Conservation (phyloP, 2,113 vertebrate genomes). For the Prietella phreatophila region DNA sequence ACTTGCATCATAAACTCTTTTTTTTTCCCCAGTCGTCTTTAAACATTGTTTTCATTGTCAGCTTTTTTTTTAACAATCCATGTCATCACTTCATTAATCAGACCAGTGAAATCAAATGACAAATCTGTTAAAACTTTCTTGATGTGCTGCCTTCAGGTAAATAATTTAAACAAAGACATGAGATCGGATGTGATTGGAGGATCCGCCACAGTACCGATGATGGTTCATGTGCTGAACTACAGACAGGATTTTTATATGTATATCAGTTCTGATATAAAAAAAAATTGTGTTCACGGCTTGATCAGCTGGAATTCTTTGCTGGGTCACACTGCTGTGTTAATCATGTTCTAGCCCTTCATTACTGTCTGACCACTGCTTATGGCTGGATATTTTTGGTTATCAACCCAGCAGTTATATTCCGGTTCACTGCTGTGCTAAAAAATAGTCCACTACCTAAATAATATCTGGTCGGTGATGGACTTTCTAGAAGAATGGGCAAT, state of each 20-base stretch:
- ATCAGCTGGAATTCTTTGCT: background rate
- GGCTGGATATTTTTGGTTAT: background rate
- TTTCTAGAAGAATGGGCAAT: background rate
- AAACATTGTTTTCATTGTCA: background rate
- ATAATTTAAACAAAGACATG: background rate
- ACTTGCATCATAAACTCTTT: background rate
- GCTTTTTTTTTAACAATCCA: background rate
- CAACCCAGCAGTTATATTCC: background rate
- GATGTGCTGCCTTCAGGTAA: background rate
- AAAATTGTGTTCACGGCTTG: background rate
- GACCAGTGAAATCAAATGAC: background rate
- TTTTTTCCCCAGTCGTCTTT: background rate
- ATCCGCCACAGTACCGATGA: background rate
- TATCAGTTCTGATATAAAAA: background rate
- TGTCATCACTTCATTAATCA: background rate
- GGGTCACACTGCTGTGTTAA: background rate
- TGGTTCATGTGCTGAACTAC: background rate
- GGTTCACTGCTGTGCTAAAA: background rate
- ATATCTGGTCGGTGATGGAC: background rate
- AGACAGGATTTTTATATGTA: background rate
- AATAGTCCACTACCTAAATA: background rate
- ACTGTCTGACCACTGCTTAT: background rate
- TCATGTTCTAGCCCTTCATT: background rate
- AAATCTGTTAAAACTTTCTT: background rate
- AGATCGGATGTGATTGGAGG: background rate